Percentiles rank a stretch among this genome's conserved stretches.
These are phyloP conservation scores for Hippopotamyrus pictus DNA, from an alignment of 2,797 vertebrate genomes.

Conservation along the genomic window DNA sequence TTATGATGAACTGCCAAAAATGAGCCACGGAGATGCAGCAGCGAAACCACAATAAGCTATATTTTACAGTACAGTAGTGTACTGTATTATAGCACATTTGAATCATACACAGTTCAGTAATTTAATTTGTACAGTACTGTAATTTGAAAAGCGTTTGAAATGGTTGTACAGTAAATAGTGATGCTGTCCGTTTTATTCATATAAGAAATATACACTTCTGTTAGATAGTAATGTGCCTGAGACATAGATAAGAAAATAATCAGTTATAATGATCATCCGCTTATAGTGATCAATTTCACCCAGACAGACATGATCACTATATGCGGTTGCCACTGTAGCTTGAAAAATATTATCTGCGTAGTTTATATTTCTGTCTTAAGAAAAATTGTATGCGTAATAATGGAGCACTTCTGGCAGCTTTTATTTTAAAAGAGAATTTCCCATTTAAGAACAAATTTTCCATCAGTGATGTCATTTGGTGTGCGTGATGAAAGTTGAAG, in stretches of 20 bases:
- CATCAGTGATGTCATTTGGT: too few species aligned
- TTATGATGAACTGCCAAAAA: not conserved
- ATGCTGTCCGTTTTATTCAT: not conserved
- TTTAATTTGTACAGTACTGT: not conserved
- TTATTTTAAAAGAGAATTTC: too few species aligned
- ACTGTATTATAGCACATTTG: not conserved
- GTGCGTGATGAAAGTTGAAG: too few species aligned
- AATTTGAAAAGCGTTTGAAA: not conserved
- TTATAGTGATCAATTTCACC: not conserved
- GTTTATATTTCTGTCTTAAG: not conserved
- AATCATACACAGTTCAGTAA: not conserved
- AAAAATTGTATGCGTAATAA: not conserved
- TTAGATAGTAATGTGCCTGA: not conserved
- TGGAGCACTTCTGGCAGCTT: not conserved
- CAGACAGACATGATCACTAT: not conserved
- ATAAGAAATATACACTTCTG: not conserved
- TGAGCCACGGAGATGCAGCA: not conserved
- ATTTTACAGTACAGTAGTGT: not conserved
- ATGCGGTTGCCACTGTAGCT: not conserved
- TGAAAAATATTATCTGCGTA: not conserved
- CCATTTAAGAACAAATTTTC: too few species aligned
- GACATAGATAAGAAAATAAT: not conserved
- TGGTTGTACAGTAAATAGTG: not conserved
- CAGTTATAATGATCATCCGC: not conserved
- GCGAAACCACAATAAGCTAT: not conserved